Evolutionary conservation across 30 jellyfish, hydroid and myxozoan genomes (phyloP), one percentile per base, ranked within the genome.

Genomic region (Catostylus mosaicus): DNA sequence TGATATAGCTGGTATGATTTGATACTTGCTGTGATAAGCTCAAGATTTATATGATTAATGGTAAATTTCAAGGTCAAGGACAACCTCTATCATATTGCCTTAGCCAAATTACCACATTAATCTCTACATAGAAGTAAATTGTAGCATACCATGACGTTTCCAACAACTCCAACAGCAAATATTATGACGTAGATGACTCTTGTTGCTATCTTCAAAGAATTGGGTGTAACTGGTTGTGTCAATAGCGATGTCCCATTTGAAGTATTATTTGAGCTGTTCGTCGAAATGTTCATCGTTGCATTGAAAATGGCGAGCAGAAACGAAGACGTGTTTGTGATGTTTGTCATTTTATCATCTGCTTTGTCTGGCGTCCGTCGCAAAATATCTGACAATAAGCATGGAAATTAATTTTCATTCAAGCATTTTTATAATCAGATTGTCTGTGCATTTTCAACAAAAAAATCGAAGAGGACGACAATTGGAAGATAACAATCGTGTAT

Each of bases 141-240:
- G 1, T n/a, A 4, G 1, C 80, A 8, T 54, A 95, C 91, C 78
- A 88, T 50, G 31, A 77, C 45, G 75, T 93, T 93, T 24, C 97
- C 96, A 40, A 82, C 19, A 31, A 93, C 77, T 9, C 99, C 99
- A 34, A 78, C 66, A 14, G 70, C 30, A 34, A 93, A 87, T 18
- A 87, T 51, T 22, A 86, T 40, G 33, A 80, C 77, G 76, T 79
- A 87, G 54, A 71, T 31, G 23, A 72, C 51, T 70, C 93, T 59
- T 18, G 87, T 83, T 14, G 84, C 80, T 30, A 62, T 48, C 73
- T 71, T 73, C 26, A 83, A 60, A 32, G 89, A 45, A 20, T 45
- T 22, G 4, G 89, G 89, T 27, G 89, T 78, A 27, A 63, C 34
- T 1, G 80, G 80, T 33, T 5, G 14, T 1, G 20, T 68, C 33